Base-by-base conservation (phyloP, 2,113 vertebrate genomes). In the Pristiophorus japonicus region DNA sequence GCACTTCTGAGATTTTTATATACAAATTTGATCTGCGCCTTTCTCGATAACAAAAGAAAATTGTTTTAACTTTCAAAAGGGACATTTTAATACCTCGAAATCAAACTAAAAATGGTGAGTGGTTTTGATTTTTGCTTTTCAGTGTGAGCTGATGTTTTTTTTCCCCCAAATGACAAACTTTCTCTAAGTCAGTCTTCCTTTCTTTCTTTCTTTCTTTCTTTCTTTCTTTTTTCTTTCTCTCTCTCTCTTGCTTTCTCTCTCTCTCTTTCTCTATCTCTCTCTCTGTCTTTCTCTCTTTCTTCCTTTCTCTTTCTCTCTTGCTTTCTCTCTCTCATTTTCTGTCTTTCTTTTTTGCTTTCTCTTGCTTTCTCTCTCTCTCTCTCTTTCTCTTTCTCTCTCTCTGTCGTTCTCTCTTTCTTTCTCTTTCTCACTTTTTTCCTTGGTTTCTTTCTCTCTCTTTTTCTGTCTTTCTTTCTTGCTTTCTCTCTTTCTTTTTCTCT, bases 21-120 rank as follows among this genome's bases (percentile, higher is more conserved):
- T 14, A 27, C 47, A 90, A 55, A 90, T 59, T 4, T 34, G 27
- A 59, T 59, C 14, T n/a, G 47, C 16, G 27, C 3, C 55, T 90
- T 59, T 0, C 55, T 90, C 27, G 22, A 51, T 30, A 16, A 90
- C 47, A 34, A 59, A 55, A 88, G 10, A 2, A 55, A 34, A 59
- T 90, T 34, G 27, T 24, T 59, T 59, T 34, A 90, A 90, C 24
- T 90, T 38, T 81, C 78, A 14, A n/a, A 11, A 22, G n/a, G n/a
- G n/a, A n/a, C n/a, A n/a, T n/a, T n/a, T n/a, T n/a, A n/a, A 90
- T 5, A 55, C 51, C 47, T 90, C 27, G 18, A 90, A 51, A 34
- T 90, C 47, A 59, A 90, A 90, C 8, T 30, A 24, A 90, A 51
- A 90, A 90, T 90, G 87, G 87, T 90, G 47, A 62, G 87, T 34